Percentiles rank a stretch among this genome's conserved stretches.
phyloP scores from a whole-genome alignment of 2,888 invertebrate species.

The Frankliniella fusca region DNA sequence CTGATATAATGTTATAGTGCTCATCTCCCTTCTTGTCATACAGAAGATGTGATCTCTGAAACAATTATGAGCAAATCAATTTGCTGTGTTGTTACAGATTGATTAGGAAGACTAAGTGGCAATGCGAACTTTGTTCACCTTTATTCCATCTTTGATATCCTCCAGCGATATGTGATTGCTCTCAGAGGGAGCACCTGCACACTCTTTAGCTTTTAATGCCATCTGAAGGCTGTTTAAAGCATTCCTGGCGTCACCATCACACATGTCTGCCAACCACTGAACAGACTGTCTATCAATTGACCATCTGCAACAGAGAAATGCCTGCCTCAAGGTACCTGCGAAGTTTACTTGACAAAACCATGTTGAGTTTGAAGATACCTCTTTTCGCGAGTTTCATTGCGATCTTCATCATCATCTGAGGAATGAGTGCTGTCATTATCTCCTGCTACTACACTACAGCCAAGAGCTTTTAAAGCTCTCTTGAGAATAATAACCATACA shows the following conservation, averaged over 20 bases:
- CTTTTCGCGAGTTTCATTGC: constrained; percentile 43
- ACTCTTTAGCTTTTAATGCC: constrained; percentile 56
- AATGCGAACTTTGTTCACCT: constrained; percentile 48
- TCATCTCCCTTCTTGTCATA: constrained; percentile 78
- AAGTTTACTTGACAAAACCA: constrained; percentile 41
- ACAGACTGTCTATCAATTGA: constrained; percentile 59
- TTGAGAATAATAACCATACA: constrained; percentile 60
- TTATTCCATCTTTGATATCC: constrained; percentile 68
- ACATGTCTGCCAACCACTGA: constrained; percentile 66
- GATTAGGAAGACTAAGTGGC: too few relatives aligned
- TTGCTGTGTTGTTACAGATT: too few relatives aligned
- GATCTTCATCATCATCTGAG: constrained; percentile 33
- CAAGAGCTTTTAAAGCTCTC: constrained; percentile 52
- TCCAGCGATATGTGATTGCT: constrained; percentile 54
- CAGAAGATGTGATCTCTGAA: constrained; percentile 67
- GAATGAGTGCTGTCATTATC: background rate
- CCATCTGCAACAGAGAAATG: constrained; percentile 40
- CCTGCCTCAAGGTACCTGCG: constrained; percentile 37
- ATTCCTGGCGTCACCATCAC: constrained; percentile 77
- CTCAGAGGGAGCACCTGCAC: constrained; percentile 44
- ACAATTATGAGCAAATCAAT: constrained; percentile 34
- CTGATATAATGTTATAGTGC: constrained; percentile 78
- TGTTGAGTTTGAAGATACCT: constrained; percentile 36
- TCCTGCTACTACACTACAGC: constrained; percentile 40
- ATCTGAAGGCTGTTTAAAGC: constrained; percentile 73